Evolutionary conservation across 2,797 vertebrate genomes (phyloP).

Genomic region (Onychomys torridus): DNA sequence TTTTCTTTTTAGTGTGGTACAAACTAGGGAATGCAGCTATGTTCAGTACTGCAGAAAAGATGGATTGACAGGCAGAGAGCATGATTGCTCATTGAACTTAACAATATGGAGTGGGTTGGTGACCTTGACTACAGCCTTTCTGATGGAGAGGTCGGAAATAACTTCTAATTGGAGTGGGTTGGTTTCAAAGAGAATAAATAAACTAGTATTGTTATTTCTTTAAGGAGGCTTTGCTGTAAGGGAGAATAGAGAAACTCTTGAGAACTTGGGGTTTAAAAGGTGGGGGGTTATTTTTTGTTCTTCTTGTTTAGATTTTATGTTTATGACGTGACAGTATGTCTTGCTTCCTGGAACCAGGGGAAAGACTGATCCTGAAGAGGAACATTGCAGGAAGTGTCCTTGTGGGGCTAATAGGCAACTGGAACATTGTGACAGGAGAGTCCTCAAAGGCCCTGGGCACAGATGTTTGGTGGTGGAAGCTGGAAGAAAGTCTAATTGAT

Average conservation of each 20-base stretch:
- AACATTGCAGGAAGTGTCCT: slow-evolving; percentile 1
- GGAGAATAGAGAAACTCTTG: neutral
- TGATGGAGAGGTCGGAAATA: neutral
- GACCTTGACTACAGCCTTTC: neutral
- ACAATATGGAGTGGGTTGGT: neutral
- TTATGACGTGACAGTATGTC: neutral
- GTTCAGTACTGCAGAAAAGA: neutral
- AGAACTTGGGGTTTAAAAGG: neutral
- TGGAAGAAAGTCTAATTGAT: slow-evolving; percentile 55
- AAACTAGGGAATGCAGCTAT: neutral
- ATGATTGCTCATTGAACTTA: neutral
- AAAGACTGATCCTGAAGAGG: neutral
- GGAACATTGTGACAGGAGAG: neutral
- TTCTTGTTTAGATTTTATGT: neutral
- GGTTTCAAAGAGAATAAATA: neutral
- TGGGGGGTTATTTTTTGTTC: neutral
- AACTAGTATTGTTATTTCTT: neutral
- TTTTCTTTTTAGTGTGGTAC: neutral
- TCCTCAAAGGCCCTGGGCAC: slow-evolving; percentile 6
- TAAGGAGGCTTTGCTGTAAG: neutral
- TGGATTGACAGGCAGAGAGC: neutral
- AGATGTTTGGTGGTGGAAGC: slow-evolving; percentile 46
- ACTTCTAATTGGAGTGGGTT: neutral
- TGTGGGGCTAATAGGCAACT: neutral
- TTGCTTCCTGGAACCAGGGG: neutral